Conservation (phyloP, 2,888 invertebrate genomes). For the Dexiosoma caninum region DNA sequence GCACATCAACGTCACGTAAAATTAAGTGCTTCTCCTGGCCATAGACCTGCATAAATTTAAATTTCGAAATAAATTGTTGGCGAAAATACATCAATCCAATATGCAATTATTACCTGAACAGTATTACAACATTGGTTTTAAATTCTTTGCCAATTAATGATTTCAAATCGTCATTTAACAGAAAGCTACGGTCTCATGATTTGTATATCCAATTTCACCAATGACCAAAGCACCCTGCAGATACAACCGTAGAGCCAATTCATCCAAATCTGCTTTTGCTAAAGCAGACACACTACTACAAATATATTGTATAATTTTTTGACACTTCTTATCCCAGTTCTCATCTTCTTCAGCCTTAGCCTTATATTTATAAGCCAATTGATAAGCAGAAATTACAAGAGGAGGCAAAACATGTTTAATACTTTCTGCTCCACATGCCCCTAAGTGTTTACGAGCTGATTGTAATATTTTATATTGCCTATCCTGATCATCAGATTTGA, state of each 20-base stretch:
- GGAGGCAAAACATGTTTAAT: conserved; percentile 96
- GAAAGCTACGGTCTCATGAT: conserved; percentile 95
- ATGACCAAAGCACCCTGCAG: conserved; percentile 97
- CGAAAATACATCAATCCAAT: not conserved
- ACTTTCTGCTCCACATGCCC: conserved; percentile 90
- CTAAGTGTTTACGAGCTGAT: too few species aligned
- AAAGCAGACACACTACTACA: conserved; percentile 96
- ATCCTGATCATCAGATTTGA: conserved; percentile 88
- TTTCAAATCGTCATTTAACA: conserved; percentile 87
- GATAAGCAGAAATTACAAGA: conserved; percentile 94
- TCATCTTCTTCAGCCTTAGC: too few species aligned
- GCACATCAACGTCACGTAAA: conserved; percentile 93
- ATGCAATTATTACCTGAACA: conserved; percentile 80
- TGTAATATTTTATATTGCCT: conserved; percentile 94
- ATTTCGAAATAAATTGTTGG: too few species aligned
- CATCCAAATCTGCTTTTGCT: conserved; percentile 96
- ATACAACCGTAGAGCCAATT: conserved; percentile 94
- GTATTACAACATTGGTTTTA: conserved; percentile 85
- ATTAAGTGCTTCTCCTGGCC: conserved; percentile 98
- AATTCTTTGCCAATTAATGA: conserved; percentile 80
- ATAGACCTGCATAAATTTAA: conserved; percentile 83
- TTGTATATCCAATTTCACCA: conserved; percentile 93
- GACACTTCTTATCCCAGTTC: conserved; percentile 99
- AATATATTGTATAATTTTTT: conserved; percentile 98
- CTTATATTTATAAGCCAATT: too few species aligned